These are phyloP conservation scores for Xylota segnis DNA, from an alignment of 2,888 invertebrate species.

Conservation along the genomic window DNA sequence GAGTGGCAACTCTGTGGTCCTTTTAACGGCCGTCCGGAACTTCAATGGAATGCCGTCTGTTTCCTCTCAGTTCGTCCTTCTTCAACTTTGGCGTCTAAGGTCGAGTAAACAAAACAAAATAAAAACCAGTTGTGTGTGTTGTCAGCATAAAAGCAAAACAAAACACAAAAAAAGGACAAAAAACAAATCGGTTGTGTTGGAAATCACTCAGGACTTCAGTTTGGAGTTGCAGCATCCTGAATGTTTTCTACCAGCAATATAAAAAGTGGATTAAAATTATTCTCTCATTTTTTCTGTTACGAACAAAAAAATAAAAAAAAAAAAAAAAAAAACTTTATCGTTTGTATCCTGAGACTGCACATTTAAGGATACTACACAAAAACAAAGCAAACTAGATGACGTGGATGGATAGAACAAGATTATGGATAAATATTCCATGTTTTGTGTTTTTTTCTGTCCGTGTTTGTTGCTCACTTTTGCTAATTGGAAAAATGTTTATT, in stretches of 20 bases:
- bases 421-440: constrained; percentile 9
- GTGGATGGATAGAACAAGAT: constrained; percentile 16
- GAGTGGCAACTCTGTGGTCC: neutral
- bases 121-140: neutral
- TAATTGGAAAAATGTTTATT: constrained; percentile 67
- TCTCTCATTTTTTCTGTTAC: neutral
- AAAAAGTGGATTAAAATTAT: neutral
- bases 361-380: neutral
- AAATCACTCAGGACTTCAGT: neutral
- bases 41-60: neutral
- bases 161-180: neutral
- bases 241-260: neutral
- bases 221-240: neutral
- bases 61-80: neutral
- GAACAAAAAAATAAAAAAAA: neutral
- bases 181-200: neutral
- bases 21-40: neutral
- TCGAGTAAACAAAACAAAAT: neutral
- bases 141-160: neutral
- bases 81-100: neutral
- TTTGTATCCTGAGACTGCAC: constrained; percentile 16
- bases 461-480: constrained; percentile 1
- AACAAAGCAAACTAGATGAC: neutral
- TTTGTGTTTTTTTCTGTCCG: neutral
- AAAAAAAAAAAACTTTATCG: constrained; percentile 40